Evolutionary conservation across 2,113 vertebrate species (phyloP).

Genomic region (Notarius lentiginosus): DNA sequence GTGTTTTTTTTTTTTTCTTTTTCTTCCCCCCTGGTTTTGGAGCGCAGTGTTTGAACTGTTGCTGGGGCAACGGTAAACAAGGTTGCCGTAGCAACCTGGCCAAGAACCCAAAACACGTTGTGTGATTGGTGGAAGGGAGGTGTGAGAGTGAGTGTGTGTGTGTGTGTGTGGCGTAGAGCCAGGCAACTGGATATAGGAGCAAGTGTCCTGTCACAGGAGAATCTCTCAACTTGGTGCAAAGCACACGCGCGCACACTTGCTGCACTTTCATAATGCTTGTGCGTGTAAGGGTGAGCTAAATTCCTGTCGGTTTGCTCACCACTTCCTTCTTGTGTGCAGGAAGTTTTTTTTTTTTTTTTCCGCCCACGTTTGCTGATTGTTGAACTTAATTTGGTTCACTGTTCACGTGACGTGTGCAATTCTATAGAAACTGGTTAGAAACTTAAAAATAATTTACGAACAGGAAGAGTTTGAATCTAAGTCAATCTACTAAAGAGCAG

Average conservation of each 20-base stretch:
- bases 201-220: constrained; percentile 65
- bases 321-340: background rate
- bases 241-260: constrained; percentile 13
- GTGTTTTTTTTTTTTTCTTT: constrained; percentile 62
- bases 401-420: background rate
- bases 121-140: constrained; percentile 65
- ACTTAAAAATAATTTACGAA: background rate
- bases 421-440: background rate
- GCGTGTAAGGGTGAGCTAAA: background rate
- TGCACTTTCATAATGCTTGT: constrained; percentile 7
- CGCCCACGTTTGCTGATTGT: background rate
- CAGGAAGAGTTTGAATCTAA: background rate
- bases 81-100: constrained; percentile 72
- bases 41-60: constrained; percentile 78
- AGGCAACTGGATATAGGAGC: constrained; percentile 71
- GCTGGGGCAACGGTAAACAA: constrained; percentile 78
- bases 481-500: too few species aligned
- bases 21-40: constrained; percentile 76
- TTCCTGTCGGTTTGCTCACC: background rate
- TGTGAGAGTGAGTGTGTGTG: constrained; percentile 48
- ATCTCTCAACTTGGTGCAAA: constrained; percentile 58
- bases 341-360: background rate
- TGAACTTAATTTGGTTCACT: background rate
- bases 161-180: constrained; percentile 51
- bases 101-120: constrained; percentile 77